phyloP scores from a whole-genome alignment of 2,797 vertebrate genomes.

The Coregonus ussuriensis region DNA sequence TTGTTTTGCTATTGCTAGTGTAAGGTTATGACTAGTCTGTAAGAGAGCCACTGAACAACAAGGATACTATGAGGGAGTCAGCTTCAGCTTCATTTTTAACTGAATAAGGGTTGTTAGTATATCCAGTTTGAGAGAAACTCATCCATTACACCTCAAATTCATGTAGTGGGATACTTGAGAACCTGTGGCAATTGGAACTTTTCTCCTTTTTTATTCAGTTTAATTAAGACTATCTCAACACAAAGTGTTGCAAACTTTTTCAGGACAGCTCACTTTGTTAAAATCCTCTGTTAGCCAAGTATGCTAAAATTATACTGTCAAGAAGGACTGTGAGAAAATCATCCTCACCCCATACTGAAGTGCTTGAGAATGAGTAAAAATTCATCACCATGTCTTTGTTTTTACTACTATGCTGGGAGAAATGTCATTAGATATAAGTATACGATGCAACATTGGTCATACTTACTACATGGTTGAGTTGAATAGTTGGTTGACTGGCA shows the following conservation, averaged over 20 bases:
- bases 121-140: not conserved
- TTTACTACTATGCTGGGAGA: not conserved
- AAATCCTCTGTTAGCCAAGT: not conserved
- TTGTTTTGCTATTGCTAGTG: not conserved
- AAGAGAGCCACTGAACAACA: not conserved
- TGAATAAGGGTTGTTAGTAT: not conserved
- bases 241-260: not conserved
- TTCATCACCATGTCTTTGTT: not conserved
- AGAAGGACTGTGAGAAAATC: not conserved
- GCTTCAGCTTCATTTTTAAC: not conserved
- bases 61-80: not conserved
- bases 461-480: conserved; percentile 1
- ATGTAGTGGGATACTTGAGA: not conserved
- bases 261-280: not conserved
- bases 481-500: not conserved
- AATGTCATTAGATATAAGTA: conserved; percentile 1
- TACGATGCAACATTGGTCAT: not conserved
- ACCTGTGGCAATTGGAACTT: not conserved
- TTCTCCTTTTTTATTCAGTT: not conserved
- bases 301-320: not conserved
- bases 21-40: not conserved
- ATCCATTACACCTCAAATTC: not conserved
- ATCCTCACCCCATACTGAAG: not conserved
- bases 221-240: not conserved
- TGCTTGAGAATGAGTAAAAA: not conserved